phyloP scores from a whole-genome alignment of 2,888 invertebrate species.

The Ommatoiulus sabulosus region DNA sequence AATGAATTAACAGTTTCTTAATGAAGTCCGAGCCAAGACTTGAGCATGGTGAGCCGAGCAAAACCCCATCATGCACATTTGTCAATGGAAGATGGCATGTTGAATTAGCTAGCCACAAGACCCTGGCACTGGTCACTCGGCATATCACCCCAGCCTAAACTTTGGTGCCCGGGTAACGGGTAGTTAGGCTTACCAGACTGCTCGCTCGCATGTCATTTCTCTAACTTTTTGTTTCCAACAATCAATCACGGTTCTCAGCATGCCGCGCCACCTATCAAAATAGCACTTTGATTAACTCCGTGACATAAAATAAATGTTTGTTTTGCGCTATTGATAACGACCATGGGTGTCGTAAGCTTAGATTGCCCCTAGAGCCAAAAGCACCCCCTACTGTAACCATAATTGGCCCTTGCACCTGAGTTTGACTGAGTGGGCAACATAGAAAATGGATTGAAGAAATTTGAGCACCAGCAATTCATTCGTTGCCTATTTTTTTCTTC shows the following conservation, averaged over 20 bases:
- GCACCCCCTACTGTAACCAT: slow-evolving; percentile 47
- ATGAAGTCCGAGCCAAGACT: neutral
- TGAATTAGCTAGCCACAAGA: slow-evolving; percentile 20
- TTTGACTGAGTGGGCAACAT: slow-evolving; percentile 45
- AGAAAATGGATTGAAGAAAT: slow-evolving; percentile 26
- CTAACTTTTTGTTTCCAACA: slow-evolving; percentile 3
- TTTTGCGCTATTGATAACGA: slow-evolving; percentile 53
- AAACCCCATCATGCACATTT: slow-evolving; percentile 5
- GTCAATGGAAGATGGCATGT: slow-evolving; percentile 34
- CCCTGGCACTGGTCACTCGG: neutral
- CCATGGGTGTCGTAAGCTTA: slow-evolving; percentile 49
- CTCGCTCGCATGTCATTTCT: neutral
- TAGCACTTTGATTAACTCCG: slow-evolving; percentile 57
- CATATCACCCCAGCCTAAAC: neutral
- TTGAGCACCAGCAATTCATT: slow-evolving; percentile 41
- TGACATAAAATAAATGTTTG: slow-evolving; percentile 56
- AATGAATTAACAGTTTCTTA: slow-evolving; percentile 14
- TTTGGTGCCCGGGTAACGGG: neutral
- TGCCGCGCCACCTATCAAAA: slow-evolving; percentile 56
- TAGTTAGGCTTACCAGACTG: neutral
- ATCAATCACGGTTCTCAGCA: slow-evolving; percentile 55
- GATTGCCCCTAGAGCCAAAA: slow-evolving; percentile 42
- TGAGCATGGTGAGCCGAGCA: neutral
- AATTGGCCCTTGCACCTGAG: slow-evolving; percentile 49
- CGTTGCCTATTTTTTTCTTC: neutral